phyloP scores from a whole-genome alignment of 2,113 vertebrate species.

The Tupaia chinensis region DNA sequence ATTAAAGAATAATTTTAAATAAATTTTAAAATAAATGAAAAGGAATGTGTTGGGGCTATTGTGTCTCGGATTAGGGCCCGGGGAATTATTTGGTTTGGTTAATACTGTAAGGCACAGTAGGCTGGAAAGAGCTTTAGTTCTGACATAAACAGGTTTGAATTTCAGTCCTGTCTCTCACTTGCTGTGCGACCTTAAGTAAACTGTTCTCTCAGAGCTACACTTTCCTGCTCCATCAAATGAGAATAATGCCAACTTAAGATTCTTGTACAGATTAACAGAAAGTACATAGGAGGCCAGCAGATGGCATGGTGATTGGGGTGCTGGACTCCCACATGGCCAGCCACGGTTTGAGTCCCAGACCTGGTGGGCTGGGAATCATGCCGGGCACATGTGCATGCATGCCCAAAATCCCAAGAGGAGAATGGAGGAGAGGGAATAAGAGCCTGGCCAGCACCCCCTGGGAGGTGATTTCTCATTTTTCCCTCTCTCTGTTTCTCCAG shows the following conservation, averaged over 20 bases:
- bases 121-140: not conserved
- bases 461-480: no score
- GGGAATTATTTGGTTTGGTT: not conserved
- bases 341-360: no score
- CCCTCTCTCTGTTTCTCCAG: no score
- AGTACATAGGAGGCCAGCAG: no score
- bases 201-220: not conserved
- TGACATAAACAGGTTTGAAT: not conserved
- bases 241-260: slow-evolving; percentile 1
- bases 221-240: slow-evolving; percentile 39
- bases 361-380: no score
- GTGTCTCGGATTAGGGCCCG: not conserved
- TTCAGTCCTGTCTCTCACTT: not conserved
- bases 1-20: slow-evolving; percentile 47
- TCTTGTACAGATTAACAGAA: not conserved
- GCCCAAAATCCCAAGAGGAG: no score
- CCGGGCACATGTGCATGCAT: no score
- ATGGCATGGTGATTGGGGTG: no score
- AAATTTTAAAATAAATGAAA: slow-evolving; percentile 35
- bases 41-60: not conserved
- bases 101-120: not conserved
- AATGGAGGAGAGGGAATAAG: no score
- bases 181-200: not conserved
- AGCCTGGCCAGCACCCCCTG: no score
- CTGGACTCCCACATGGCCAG: no score